Percentiles rank a stretch among this genome's conserved stretches.
These are phyloP conservation scores for Calephelis nemesis DNA, from an alignment of 1,140 invertebrate species.

Conservation along the genomic window DNA sequence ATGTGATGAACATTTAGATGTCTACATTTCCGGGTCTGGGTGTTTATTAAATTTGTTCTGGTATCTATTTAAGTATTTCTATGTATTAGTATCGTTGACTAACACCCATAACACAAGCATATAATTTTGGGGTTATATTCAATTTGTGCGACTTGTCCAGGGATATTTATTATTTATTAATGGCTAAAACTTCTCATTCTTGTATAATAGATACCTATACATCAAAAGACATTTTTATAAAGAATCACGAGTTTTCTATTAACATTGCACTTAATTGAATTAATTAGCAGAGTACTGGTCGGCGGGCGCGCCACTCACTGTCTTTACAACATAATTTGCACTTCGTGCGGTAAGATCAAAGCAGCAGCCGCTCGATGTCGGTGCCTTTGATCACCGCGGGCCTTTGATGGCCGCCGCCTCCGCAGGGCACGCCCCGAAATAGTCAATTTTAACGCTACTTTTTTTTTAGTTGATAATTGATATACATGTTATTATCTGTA, in stretches of 20 bases:
- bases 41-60: no score
- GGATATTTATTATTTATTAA: neutral
- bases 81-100: no score
- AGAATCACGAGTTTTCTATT: slow-evolving; percentile 4
- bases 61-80: no score
- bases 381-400: slow-evolving; percentile 70
- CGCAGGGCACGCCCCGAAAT: slow-evolving; percentile 69
- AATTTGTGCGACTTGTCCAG: no score
- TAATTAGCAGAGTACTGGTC: slow-evolving; percentile 64
- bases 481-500: slow-evolving; percentile 20
- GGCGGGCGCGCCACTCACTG: slow-evolving; percentile 70
- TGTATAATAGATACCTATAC: neutral
- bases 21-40: no score
- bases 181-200: neutral
- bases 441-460: slow-evolving; percentile 70
- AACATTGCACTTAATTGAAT: slow-evolving; percentile 51
- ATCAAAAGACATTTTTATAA: neutral
- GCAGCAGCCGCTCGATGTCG: slow-evolving; percentile 60
- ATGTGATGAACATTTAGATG: no score
- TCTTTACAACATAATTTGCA: slow-evolving; percentile 79
- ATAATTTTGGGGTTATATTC: no score
- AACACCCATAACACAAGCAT: no score
- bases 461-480: slow-evolving; percentile 37
- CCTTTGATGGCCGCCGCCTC: slow-evolving; percentile 74
- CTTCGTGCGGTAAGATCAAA: slow-evolving; percentile 74